Evolutionary conservation across 2,888 invertebrate species (phyloP).

Genomic region (Xestia rhomboidea): DNA sequence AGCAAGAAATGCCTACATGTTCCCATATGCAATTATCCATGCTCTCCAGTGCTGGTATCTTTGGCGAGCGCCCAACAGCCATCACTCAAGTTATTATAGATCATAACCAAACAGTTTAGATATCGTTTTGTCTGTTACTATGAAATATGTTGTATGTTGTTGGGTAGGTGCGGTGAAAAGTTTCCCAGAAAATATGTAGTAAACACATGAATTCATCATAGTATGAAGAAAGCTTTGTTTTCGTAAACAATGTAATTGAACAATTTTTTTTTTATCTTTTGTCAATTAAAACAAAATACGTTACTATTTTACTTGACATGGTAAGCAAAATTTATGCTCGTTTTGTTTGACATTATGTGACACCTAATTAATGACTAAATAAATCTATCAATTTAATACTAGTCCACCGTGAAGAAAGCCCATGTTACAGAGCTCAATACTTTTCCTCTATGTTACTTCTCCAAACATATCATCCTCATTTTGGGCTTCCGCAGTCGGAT

Average conservation of each 20-base stretch:
- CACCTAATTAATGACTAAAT: not conserved
- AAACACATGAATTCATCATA: constrained; percentile 29
- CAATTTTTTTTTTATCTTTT: not conserved
- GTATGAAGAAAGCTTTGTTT: not conserved
- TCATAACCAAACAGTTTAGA: constrained; percentile 60
- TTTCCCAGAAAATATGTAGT: constrained; percentile 29
- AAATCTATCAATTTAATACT: no score
- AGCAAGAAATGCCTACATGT: not conserved
- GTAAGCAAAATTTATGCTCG: not conserved
- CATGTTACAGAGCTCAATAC: not conserved
- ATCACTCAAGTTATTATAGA: constrained; percentile 60
- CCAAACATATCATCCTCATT: not conserved
- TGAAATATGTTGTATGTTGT: constrained; percentile 3
- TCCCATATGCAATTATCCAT: constrained; percentile 14
- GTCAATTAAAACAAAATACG: not conserved
- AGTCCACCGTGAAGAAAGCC: no score
- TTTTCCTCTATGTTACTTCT: not conserved
- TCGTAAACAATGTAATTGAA: not conserved
- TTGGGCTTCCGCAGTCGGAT: not conserved
- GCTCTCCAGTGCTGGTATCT: constrained; percentile 18
- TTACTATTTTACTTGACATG: not conserved
- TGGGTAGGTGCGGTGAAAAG: not conserved
- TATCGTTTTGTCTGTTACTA: constrained; percentile 22
- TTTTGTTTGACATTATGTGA: not conserved
- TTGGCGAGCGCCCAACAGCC: constrained; percentile 56